Conservation (phyloP, 2,888 invertebrate genomes). For the Leptodirus hochenwartii region DNA sequence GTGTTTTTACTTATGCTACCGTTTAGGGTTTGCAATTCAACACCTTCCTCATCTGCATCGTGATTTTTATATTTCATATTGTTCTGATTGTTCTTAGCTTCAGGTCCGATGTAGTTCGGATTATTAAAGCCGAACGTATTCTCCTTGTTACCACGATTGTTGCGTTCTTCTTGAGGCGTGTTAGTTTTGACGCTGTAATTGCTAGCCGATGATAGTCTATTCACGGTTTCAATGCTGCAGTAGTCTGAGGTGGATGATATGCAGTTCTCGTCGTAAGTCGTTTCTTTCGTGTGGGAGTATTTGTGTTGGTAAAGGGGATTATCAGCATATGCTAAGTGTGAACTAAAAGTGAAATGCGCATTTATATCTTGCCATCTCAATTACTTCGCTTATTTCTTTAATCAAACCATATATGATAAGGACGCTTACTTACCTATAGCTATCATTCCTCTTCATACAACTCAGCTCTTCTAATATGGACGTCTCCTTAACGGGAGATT, state of each 20-base stretch:
- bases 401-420: too few species aligned
- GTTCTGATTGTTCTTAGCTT: slow-evolving; percentile 27
- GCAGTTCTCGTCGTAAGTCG: slow-evolving; percentile 31
- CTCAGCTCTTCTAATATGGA: slow-evolving; percentile 34
- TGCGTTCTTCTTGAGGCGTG: slow-evolving; percentile 23
- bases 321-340: slow-evolving; percentile 31
- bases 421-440: too few species aligned
- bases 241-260: slow-evolving; percentile 57
- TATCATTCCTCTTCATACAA: slow-evolving; percentile 31
- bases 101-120: slow-evolving; percentile 56
- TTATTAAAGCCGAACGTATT: slow-evolving; percentile 52
- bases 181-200: slow-evolving; percentile 28
- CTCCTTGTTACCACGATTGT: slow-evolving; percentile 20
- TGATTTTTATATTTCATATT: slow-evolving; percentile 10
- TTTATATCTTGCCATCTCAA: too few species aligned
- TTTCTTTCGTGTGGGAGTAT: slow-evolving; percentile 39
- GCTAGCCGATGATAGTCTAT: slow-evolving; percentile 33
- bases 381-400: too few species aligned
- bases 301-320: slow-evolving; percentile 33
- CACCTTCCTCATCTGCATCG: slow-evolving; percentile 6
- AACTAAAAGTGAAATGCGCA: too few species aligned
- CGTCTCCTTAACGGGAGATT: slow-evolving; percentile 9
- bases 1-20: slow-evolving; percentile 21
- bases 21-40: slow-evolving; percentile 22
- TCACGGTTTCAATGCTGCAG: slow-evolving; percentile 52